A percentile compares a stretch with the other conserved stretches of the same genome.
Evolutionary conservation across 2,888 invertebrate species (phyloP).

Genomic region (Drosophila helvetica): DNA sequence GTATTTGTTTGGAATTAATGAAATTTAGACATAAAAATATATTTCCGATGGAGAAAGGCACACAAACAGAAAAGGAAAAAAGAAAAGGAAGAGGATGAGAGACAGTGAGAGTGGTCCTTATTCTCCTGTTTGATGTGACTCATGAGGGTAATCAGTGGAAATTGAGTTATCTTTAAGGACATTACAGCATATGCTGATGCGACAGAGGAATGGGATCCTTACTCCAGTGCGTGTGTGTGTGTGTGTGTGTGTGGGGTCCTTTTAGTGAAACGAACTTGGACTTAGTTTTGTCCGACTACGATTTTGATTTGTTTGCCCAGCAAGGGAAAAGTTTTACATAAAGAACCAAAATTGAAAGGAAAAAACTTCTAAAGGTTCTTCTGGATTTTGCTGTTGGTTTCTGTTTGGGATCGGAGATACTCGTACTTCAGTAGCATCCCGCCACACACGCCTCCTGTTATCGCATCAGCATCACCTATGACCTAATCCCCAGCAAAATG

Average conservation of each 20-base stretch:
- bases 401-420: slow-evolving; percentile 3
- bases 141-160: slow-evolving; percentile 72
- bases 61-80: slow-evolving; percentile 55
- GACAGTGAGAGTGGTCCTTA: slow-evolving; percentile 22
- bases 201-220: not conserved
- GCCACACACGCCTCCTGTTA: slow-evolving; percentile 39
- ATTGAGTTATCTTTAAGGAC: slow-evolving; percentile 73
- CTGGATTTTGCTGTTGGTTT: not conserved
- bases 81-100: not conserved
- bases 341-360: slow-evolving; percentile 4
- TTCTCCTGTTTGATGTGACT: slow-evolving; percentile 43
- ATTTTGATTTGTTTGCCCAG: slow-evolving; percentile 45
- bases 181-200: slow-evolving; percentile 56
- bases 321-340: slow-evolving; percentile 29
- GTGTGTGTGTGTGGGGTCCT: slow-evolving; percentile 20
- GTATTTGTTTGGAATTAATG: slow-evolving; percentile 75
- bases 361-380: slow-evolving; percentile 14
- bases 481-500: slow-evolving; percentile 55
- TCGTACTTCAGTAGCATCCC: slow-evolving; percentile 21
- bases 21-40: slow-evolving; percentile 73
- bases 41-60: slow-evolving; percentile 50
- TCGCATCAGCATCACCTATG: slow-evolving; percentile 39
- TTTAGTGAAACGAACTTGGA: slow-evolving; percentile 33
- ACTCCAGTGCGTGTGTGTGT: too few species aligned
- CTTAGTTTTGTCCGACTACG: slow-evolving; percentile 35